Evolutionary conservation across 2,113 vertebrate species (phyloP).

Genomic region (Nothoprocta pentlandii): DNA sequence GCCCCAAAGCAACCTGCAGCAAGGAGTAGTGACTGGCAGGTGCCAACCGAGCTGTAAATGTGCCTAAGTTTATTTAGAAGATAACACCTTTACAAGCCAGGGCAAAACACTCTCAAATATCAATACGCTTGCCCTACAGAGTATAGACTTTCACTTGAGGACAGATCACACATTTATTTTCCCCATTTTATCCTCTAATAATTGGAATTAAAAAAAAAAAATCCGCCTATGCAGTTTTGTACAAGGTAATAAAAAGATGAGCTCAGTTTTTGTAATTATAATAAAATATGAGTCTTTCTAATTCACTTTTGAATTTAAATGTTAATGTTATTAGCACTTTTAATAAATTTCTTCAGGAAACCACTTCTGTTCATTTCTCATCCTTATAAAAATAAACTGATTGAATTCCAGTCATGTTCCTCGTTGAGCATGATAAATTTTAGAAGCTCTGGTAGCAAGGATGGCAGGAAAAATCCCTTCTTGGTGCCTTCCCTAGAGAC

Average conservation of each 20-base stretch:
- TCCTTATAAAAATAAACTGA: not conserved
- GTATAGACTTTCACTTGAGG: not conserved
- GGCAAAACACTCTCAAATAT: not conserved
- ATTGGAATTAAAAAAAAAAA: not conserved
- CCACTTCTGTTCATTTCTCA: not conserved
- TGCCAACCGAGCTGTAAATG: not conserved
- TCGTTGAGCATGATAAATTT: not conserved
- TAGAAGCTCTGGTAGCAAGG: not conserved
- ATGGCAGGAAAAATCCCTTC: constrained; percentile 8
- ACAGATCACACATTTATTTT: not conserved
- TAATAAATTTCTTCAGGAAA: not conserved
- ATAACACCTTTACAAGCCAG: not conserved
- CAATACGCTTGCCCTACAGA: not conserved
- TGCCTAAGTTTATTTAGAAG: not conserved
- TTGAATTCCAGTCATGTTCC: constrained; percentile 2
- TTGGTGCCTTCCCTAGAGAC: not conserved
- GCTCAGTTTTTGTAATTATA: not conserved
- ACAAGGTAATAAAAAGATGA: not conserved
- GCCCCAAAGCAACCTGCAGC: not conserved
- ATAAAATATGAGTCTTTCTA: constrained; percentile 8
- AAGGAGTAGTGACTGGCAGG: not conserved
- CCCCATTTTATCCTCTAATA: not conserved
- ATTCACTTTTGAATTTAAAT: not conserved
- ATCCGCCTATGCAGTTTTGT: not conserved
- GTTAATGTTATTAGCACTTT: not conserved